Evolutionary conservation across 2,113 vertebrate genomes (phyloP).

Genomic region (Setophaga coronata): DNA sequence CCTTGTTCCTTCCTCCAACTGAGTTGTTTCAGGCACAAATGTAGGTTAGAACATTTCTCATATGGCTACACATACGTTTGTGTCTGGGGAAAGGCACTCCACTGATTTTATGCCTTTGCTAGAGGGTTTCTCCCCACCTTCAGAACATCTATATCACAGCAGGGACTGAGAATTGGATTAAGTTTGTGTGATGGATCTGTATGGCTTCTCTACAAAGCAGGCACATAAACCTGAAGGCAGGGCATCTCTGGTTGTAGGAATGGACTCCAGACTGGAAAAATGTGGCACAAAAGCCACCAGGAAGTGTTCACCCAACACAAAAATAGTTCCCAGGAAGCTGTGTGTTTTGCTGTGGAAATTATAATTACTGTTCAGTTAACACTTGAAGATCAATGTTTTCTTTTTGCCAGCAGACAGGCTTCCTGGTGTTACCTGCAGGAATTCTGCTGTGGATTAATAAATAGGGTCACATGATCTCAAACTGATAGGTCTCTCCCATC

Average conservation of each 20-base stretch:
- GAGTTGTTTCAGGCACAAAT: not conserved
- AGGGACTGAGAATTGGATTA: not conserved
- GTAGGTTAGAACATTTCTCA: not conserved
- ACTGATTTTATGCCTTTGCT: not conserved
- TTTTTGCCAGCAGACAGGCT: not conserved
- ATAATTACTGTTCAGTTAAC: not conserved
- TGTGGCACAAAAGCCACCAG: not conserved
- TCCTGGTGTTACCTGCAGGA: not conserved
- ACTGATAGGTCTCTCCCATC: not conserved
- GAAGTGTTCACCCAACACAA: not conserved
- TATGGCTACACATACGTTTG: not conserved
- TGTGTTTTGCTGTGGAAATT: not conserved
- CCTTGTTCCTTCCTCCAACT: not conserved
- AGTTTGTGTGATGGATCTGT: not conserved
- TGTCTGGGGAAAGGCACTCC: not conserved
- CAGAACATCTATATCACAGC: not conserved
- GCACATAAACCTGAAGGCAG: not conserved
- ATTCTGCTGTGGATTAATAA: not conserved
- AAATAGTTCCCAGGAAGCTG: not conserved
- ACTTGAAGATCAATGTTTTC: not conserved
- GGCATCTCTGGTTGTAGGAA: not conserved
- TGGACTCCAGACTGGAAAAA: not conserved
- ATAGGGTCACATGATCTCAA: not conserved
- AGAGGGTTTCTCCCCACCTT: not conserved
- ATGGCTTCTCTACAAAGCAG: not conserved